Percentiles rank a stretch among this genome's conserved stretches.
phyloP scores from a whole-genome alignment of 1,140 invertebrate genomes.

The Lasioglossum albipes region DNA sequence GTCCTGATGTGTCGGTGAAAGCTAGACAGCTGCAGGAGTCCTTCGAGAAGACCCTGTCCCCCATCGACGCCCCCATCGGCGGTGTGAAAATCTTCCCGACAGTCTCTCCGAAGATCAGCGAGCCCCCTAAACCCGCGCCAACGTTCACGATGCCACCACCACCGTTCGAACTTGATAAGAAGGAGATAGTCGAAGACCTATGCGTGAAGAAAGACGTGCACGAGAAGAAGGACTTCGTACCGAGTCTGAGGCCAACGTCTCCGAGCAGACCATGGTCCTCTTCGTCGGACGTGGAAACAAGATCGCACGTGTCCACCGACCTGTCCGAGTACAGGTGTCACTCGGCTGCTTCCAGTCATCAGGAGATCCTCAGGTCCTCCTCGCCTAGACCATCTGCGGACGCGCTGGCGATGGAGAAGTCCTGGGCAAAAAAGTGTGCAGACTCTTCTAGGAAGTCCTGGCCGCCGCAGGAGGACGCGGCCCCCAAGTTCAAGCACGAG shows the following conservation, averaged over 20 bases:
- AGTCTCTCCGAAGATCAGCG: constrained; percentile 63
- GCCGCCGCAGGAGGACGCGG: constrained; percentile 73
- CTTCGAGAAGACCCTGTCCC: constrained; percentile 80
- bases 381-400: constrained; percentile 82
- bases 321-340: constrained; percentile 69
- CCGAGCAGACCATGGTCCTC: constrained; percentile 58
- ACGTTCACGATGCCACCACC: constrained; percentile 66
- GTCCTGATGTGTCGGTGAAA: constrained; percentile 82
- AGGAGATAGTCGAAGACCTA: constrained; percentile 57
- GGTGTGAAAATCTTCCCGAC: constrained; percentile 83
- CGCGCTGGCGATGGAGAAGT: constrained; percentile 83
- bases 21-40: constrained; percentile 84
- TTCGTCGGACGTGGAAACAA: constrained; percentile 70
- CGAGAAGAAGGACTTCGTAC: constrained; percentile 54
- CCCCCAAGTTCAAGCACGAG: constrained; percentile 64
- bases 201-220: constrained; percentile 60
- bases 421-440: constrained; percentile 82
- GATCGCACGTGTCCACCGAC: constrained; percentile 69
- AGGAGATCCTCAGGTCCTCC: constrained; percentile 51
- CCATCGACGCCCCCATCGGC: constrained; percentile 83
- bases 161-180: constrained; percentile 70
- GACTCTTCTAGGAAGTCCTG: constrained; percentile 80
- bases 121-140: constrained; percentile 31
- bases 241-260: constrained; percentile 44
- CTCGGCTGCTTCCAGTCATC: constrained; percentile 65